A percentile compares a stretch with the other conserved stretches of the same genome.
phyloP scores from a whole-genome alignment of 2,113 vertebrate genomes.

The Oryzias woworae region DNA sequence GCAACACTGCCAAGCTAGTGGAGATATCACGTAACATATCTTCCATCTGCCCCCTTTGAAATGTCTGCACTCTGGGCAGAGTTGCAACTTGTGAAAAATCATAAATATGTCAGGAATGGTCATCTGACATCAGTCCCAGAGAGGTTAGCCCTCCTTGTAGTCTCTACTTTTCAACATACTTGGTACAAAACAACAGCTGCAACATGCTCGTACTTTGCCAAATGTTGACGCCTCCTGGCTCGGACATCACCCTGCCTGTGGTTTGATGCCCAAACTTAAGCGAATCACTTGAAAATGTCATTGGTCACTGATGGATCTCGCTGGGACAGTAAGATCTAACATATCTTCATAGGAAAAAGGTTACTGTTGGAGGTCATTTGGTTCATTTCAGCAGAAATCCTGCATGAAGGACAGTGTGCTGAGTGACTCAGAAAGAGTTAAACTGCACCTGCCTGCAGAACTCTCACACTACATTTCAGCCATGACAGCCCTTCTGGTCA shows the following conservation, averaged over 20 bases:
- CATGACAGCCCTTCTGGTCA: constrained; percentile 67
- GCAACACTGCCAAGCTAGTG: constrained; percentile 20
- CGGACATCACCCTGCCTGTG: constrained; percentile 19
- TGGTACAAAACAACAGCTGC: constrained; percentile 80
- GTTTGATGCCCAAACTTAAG: constrained; percentile 49
- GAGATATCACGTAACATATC: constrained; percentile 30
- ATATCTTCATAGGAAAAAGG: not conserved
- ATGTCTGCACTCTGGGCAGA: constrained; percentile 47
- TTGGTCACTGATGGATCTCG: not conserved
- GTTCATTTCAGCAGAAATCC: constrained; percentile 5
- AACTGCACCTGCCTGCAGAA: constrained; percentile 70
- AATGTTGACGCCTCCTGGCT: constrained; percentile 57
- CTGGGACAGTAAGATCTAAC: constrained; percentile 6
- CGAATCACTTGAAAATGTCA: constrained; percentile 7
- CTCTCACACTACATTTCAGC: constrained; percentile 65
- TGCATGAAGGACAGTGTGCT: constrained; percentile 4
- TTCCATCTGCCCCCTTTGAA: constrained; percentile 52
- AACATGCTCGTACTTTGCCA: constrained; percentile 54
- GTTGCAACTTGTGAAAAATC: constrained; percentile 62
- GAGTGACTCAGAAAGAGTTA: constrained; percentile 55
- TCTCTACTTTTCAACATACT: constrained; percentile 49
- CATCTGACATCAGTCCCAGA: constrained; percentile 64
- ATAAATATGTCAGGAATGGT: constrained; percentile 70
- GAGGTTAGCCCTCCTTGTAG: constrained; percentile 52
- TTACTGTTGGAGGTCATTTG: not conserved